phyloP scores from a whole-genome alignment of 2,113 vertebrate genomes.

The Hypanus sabinus region DNA sequence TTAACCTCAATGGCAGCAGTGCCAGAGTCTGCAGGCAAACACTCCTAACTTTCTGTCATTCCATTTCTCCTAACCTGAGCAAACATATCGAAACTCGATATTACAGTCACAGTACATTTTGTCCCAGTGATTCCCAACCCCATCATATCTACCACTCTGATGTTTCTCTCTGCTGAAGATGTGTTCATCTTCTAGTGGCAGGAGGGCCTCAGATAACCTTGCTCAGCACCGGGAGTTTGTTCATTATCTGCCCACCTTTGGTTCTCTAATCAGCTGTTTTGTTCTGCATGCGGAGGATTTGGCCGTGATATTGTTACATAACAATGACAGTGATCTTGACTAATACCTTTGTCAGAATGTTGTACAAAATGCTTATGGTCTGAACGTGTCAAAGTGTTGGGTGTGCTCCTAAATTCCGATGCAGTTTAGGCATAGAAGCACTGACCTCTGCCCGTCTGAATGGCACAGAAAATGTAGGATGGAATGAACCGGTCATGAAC shows the following conservation, averaged over 20 bases:
- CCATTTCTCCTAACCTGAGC: not conserved
- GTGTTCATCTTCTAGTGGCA: too few relatives aligned
- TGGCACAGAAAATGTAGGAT: too few relatives aligned
- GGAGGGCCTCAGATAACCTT: not conserved
- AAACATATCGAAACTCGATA: not conserved
- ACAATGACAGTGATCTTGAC: too few relatives aligned
- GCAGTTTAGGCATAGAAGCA: too few relatives aligned
- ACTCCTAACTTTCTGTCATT: not conserved
- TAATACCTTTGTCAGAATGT: too few relatives aligned
- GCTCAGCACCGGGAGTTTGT: not conserved
- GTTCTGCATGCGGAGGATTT: not conserved
- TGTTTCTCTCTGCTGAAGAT: not conserved
- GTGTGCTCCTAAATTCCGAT: too few relatives aligned
- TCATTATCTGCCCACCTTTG: not conserved
- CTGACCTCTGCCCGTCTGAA: too few relatives aligned
- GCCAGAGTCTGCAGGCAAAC: not conserved
- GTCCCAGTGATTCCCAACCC: not conserved
- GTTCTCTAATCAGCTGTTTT: not conserved
- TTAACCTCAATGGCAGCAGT: not conserved
- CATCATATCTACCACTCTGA: not conserved
- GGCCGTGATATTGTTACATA: too few relatives aligned
- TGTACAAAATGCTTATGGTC: too few relatives aligned
- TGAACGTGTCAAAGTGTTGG: too few relatives aligned
- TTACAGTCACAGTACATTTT: not conserved
- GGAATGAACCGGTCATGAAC: too few relatives aligned